Base-by-base conservation (phyloP, 2,797 vertebrate species). In the Amniataba percoides region DNA sequence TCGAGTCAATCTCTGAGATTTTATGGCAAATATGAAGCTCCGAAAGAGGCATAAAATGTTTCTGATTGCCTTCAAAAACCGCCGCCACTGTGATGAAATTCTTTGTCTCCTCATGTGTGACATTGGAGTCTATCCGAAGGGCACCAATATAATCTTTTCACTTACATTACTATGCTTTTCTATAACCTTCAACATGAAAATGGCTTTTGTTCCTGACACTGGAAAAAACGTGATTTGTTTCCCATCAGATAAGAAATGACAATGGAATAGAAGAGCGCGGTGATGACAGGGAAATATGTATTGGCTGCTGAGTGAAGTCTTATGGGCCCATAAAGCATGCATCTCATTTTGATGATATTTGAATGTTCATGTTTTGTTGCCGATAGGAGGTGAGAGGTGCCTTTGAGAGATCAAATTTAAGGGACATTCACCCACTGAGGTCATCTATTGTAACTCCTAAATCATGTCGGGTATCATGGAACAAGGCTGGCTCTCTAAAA, bases 91-190 rank as follows among this genome's bases (percentile, higher is more conserved):
- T 79, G 88, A 90, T 88, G 89, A 88, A 87, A 91, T 88, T 77
- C 81, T 81, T 81, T 80, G 84, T 82, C 85, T 82, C 74, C 66
- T 92, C 87, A 74, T 87, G 89, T 89, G 93, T 92, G 92, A 91
- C 91, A 92, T 88, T 90, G 90, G 66, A 82, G 87, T 86, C 88
- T 81, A 85, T 88, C 87, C 51, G 72, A 93, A 92, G 87, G 91
- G 87, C 84, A 85, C 69, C 81, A 81, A 73, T 88, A 83, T 83
- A 78, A 87, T 90, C 80, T 87, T 79, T 84, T 76, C 61, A 72
- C 67, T 84, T 85, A 82, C 71, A 71, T 89, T 70, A 39, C 57
- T 15, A 58, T 81, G 82, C 74, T 80, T 88, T 88, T 78, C 78
- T 78, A 39, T 74, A 87, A 91, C 90, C 89, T 92, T 92, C 88